These are phyloP conservation scores for Hyla sarda DNA, from an alignment of 2,113 vertebrate species.

Conservation along the genomic window DNA sequence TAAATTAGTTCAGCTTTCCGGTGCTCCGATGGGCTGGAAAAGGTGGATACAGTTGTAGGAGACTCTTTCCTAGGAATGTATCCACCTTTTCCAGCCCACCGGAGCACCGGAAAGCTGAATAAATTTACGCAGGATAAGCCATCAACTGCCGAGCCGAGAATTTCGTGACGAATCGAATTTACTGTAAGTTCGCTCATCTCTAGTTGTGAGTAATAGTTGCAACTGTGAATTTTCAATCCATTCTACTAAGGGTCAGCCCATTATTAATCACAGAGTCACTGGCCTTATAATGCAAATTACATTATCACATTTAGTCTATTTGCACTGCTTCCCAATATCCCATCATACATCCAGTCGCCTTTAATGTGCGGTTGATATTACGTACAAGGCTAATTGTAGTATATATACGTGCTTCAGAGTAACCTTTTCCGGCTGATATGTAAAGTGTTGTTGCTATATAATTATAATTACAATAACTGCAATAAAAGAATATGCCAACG, in stretches of 20 bases:
- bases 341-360: background rate
- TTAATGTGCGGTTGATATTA: background rate
- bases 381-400: slow-evolving; percentile 57
- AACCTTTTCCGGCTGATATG: slow-evolving; percentile 13
- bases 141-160: too few species aligned
- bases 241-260: background rate
- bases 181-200: too few species aligned
- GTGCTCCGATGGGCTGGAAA: too few species aligned
- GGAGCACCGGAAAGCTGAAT: too few species aligned
- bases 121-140: too few species aligned
- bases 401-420: slow-evolving; percentile 43
- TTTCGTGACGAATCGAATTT: too few species aligned
- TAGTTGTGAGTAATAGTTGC: too few species aligned
- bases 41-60: too few species aligned
- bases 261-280: background rate
- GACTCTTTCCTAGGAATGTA: too few species aligned
- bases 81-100: too few species aligned
- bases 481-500: slow-evolving; percentile 27
- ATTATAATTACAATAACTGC: slow-evolving; percentile 26
- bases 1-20: too few species aligned
- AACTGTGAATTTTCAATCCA: background rate
- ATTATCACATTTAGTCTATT: slow-evolving; percentile 12
- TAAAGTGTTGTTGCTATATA: slow-evolving; percentile 43
- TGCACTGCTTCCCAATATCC: background rate
- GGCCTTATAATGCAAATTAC: background rate